These are phyloP conservation scores for Agriopis marginaria DNA, from an alignment of 2,888 invertebrate genomes.

Conservation along the genomic window DNA sequence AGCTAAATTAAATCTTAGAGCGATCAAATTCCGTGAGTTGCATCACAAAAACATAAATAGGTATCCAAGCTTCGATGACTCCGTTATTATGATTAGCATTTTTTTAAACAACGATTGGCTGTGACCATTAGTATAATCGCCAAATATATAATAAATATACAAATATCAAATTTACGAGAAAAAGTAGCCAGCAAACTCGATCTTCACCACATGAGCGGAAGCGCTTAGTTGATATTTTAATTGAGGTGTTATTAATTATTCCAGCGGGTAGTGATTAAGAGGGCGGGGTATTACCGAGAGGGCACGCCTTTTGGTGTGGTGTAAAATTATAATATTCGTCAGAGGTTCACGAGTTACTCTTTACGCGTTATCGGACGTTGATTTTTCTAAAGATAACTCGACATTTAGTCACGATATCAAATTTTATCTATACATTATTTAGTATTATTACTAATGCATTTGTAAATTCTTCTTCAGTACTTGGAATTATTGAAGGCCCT, in stretches of 20 bases:
- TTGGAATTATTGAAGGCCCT: constrained; percentile 40
- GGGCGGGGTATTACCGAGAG: constrained; percentile 75
- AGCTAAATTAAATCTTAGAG: constrained; percentile 3
- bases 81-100: constrained; percentile 13
- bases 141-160: constrained; percentile 27
- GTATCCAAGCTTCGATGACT: constrained; percentile 1
- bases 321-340: constrained; percentile 59
- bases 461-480: constrained; percentile 41
- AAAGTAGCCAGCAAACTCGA: constrained; percentile 47
- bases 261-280: constrained; percentile 75
- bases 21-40: constrained; percentile 12
- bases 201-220: constrained; percentile 72
- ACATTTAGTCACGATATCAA: constrained; percentile 39
- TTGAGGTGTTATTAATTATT: constrained; percentile 83
- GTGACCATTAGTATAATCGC: constrained; percentile 30
- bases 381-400: constrained; percentile 49
- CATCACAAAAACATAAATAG: constrained; percentile 5
- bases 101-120: constrained; percentile 15
- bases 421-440: constrained; percentile 46
- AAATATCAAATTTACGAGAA: constrained; percentile 36
- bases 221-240: constrained; percentile 79
- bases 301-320: constrained; percentile 71
- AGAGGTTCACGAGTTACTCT: constrained; percentile 36
- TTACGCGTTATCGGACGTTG: constrained; percentile 63
- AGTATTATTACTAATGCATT: constrained; percentile 44